Conservation (phyloP, 2,797 vertebrate genomes). For the Dromococcyx pavoninus region DNA sequence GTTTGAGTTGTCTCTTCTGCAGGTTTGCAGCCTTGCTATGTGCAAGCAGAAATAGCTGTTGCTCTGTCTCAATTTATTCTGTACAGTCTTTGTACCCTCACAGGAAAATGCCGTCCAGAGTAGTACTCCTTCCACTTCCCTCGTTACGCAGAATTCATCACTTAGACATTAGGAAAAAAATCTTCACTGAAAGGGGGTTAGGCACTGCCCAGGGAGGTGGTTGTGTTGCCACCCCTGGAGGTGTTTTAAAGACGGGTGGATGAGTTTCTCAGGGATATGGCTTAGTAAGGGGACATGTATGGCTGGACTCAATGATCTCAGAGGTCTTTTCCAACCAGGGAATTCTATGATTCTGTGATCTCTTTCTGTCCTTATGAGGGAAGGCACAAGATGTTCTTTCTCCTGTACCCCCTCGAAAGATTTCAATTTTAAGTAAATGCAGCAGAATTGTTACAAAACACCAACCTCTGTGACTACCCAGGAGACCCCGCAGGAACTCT, state of each 20-base stretch:
- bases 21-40: background rate
- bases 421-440: background rate
- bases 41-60: background rate
- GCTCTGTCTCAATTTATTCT: background rate
- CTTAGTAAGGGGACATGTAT: no score
- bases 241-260: no score
- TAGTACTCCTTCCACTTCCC: background rate
- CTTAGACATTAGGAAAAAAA: no score
- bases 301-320: no score
- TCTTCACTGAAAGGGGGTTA: no score
- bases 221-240: no score
- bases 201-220: no score
- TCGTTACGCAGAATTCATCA: rapidly evolving
- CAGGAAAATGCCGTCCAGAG: background rate
- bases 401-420: no score
- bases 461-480: background rate
- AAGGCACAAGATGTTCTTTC: background rate
- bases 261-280: no score
- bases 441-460: background rate
- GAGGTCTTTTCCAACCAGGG: no score
- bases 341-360: no score
- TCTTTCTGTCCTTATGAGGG: background rate
- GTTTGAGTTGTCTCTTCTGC: background rate
- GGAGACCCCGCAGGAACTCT: background rate
- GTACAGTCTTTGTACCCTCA: rapidly evolving